Conservation (phyloP, 2,888 invertebrate genomes). For the Callyntrura guangdongensis region DNA sequence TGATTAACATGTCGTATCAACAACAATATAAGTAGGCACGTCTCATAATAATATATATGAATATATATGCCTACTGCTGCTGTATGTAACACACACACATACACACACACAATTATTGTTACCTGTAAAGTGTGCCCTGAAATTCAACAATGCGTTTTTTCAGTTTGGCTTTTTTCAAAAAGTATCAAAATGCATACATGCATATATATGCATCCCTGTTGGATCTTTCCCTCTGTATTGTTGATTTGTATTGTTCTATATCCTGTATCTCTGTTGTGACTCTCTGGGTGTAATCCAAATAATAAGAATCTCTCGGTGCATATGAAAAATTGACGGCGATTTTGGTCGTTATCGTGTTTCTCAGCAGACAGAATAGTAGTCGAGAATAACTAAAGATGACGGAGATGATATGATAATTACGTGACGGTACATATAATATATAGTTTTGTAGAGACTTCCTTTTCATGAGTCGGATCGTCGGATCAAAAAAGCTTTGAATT, state of each 20-base stretch:
- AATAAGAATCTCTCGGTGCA: background rate
- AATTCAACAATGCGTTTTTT: slow-evolving; percentile 25
- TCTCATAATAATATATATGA: background rate
- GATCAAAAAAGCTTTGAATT: slow-evolving; percentile 34
- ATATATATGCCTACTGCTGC: background rate
- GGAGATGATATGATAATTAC: slow-evolving; percentile 47
- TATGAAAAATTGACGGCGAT: slow-evolving; percentile 4
- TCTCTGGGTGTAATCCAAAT: background rate
- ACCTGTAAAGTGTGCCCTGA: slow-evolving; percentile 22
- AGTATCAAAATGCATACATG: slow-evolving; percentile 10
- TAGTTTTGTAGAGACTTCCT: slow-evolving; percentile 19
- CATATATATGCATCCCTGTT: background rate
- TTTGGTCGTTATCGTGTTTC: slow-evolving; percentile 19
- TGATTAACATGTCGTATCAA: slow-evolving; percentile 66
- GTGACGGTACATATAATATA: background rate
- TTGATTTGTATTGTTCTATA: background rate
- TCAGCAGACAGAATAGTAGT: background rate
- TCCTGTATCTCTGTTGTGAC: background rate
- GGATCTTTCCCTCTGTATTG: background rate
- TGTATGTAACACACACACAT: slow-evolving; percentile 13
- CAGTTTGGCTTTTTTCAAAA: background rate
- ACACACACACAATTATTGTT: slow-evolving; percentile 19
- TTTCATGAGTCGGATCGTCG: slow-evolving; percentile 36
- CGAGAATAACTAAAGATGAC: slow-evolving; percentile 22
- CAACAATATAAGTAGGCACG: background rate